Conservation (phyloP, 2,113 vertebrate species). For the Phaetusa simplex region DNA sequence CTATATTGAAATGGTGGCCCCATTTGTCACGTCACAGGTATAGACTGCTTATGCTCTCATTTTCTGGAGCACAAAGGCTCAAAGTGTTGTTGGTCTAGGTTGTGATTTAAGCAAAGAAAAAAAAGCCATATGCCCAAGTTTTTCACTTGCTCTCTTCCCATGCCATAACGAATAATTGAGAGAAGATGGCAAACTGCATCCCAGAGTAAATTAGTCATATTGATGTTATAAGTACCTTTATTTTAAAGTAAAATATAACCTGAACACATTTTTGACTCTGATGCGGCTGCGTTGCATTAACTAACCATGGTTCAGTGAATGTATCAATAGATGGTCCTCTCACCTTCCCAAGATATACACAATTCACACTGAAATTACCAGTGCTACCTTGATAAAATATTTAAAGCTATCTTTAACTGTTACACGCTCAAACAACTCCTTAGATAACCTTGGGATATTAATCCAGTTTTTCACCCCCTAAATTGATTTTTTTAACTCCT, state of each 20-base stretch:
- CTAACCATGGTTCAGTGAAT: background rate
- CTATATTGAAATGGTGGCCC: background rate
- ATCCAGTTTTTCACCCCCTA: background rate
- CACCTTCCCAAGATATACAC: background rate
- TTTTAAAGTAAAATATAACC: background rate
- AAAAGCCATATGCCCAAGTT: background rate
- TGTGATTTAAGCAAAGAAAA: background rate
- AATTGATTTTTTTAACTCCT: background rate
- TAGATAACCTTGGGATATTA: background rate
- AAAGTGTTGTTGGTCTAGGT: background rate
- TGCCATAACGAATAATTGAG: background rate
- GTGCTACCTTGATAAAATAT: constrained; percentile 3
- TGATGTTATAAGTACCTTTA: background rate
- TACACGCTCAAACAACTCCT: background rate
- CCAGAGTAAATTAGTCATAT: background rate
- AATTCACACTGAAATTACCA: background rate
- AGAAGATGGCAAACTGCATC: background rate
- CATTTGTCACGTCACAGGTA: constrained; percentile 17
- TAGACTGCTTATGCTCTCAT: background rate
- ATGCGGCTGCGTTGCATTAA: background rate
- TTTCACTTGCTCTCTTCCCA: background rate
- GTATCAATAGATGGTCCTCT: background rate
- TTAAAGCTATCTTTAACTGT: background rate
- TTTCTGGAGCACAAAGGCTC: background rate
- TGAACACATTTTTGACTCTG: background rate